Conservation (phyloP, 1,140 invertebrate genomes). For the Episyrphus balteatus region DNA sequence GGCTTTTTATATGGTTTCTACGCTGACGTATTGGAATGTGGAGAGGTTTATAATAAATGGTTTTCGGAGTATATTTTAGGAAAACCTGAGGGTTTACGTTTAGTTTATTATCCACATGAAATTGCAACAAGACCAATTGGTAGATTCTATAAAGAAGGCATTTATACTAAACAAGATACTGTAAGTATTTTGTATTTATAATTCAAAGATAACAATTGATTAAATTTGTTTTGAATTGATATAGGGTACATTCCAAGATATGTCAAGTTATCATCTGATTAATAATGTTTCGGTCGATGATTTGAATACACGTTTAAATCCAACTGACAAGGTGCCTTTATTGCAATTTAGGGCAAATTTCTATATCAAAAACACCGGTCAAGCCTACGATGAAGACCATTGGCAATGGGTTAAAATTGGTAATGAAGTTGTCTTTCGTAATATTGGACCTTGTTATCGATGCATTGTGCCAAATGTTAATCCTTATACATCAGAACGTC, state of each 20-base stretch:
- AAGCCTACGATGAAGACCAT: slow-evolving; percentile 40
- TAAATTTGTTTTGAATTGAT: too few species aligned
- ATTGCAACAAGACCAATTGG: slow-evolving; percentile 9
- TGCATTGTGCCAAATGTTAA: slow-evolving; percentile 44
- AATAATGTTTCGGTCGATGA: slow-evolving; percentile 35
- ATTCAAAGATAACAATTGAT: too few species aligned
- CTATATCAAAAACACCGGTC: slow-evolving; percentile 36
- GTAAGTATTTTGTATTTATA: too few species aligned
- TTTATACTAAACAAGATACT: too few species aligned
- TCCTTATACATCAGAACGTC: slow-evolving; percentile 39
- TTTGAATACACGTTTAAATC: slow-evolving; percentile 33
- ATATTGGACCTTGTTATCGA: slow-evolving; percentile 20
- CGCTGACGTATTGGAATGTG: slow-evolving; percentile 42
- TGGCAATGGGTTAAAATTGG: slow-evolving; percentile 39
- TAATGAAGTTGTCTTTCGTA: slow-evolving; percentile 12
- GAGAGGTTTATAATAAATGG: slow-evolving; percentile 45
- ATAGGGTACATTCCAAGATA: too few species aligned
- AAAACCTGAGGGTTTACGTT: slow-evolving; percentile 39
- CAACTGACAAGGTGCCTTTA: slow-evolving; percentile 30
- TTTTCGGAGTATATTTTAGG: slow-evolving; percentile 42
- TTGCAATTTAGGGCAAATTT: slow-evolving; percentile 44
- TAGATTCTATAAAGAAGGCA: too few species aligned
- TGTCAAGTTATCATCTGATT: too few species aligned
- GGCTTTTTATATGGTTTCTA: slow-evolving; percentile 37
- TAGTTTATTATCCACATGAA: slow-evolving; percentile 43